Base-by-base conservation (phyloP, 2,888 invertebrate species). In the Chydorus sphaericus region DNA sequence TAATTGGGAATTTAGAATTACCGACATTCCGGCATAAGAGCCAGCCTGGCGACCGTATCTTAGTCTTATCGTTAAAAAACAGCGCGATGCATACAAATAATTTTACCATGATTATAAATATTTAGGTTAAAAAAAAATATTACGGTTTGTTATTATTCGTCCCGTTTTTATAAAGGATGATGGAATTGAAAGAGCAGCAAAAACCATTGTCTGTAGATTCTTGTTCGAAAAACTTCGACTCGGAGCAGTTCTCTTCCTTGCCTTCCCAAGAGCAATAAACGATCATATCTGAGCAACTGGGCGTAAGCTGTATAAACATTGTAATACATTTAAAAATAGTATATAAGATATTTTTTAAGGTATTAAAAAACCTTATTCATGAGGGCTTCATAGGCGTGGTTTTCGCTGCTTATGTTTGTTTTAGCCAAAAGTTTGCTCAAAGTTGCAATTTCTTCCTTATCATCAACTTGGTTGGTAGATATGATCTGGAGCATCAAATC, bases 181-280 rank as follows among this genome's bases (percentile, higher is more conserved):
- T 44, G 14, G 56, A 37, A 36, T 58, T 58, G 29, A 58, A 58
- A 16, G 58, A 50, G 36, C 56, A 58, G 38, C 58, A 58, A 38
- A 58, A 56, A 14, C 58, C 58, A 50, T 55, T 38, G 44, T 58
- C 56, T 4, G 58, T 58, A 29, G 55, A 50, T 38, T 51, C 37
- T 6, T 49, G 16, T 39, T 58, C 39, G 44, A 58, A 55, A n/a
- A n/a, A n/a, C n/a, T n/a, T n/a, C 7, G 56, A 26, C 7, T 26
- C n/a, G 16, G 29, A 29, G 28, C 57, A 57, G n/a, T 57, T 29
- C 11, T 39, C 48, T 28, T 36, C 33, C 18, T 48, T 16, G n/a
- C 50, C 50, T 55, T 57, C 48, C 57, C 57, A 57, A n/a, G 37
- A 49, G 30, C 57, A 57, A 10, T 55, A 11, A 4, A 50, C 16